phyloP scores from a whole-genome alignment of 2,113 vertebrate genomes.

The Ptyas mucosa region DNA sequence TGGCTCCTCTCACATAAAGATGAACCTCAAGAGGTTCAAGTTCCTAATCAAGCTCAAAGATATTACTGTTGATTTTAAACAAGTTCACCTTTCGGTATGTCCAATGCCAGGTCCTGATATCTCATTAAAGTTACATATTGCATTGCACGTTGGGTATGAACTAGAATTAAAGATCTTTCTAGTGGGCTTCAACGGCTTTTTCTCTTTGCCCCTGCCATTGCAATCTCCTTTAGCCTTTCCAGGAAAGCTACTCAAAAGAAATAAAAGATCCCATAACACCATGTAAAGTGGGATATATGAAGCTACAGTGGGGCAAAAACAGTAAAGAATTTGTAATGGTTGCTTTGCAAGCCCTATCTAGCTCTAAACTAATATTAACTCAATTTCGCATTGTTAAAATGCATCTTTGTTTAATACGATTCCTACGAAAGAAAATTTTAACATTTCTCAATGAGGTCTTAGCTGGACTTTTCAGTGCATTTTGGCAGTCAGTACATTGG shows the following conservation, averaged over 20 bases:
- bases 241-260: neutral
- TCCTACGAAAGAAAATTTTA: neutral
- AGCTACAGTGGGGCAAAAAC: neutral
- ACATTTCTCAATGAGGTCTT: neutral
- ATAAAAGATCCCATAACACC: neutral
- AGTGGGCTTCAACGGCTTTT: neutral
- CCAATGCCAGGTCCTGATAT: neutral
- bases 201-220: neutral
- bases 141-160: neutral
- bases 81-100: neutral
- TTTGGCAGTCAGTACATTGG: neutral
- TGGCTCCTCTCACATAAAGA: neutral
- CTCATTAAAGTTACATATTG: neutral
- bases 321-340: neutral
- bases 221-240: neutral
- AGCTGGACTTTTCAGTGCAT: neutral
- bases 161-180: neutral
- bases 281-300: neutral
- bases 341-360: neutral
- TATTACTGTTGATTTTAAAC: neutral
- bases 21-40: neutral
- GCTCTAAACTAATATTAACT: neutral
- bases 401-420: neutral
- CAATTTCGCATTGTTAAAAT: neutral
- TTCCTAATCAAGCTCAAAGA: neutral